Base-by-base conservation (phyloP, 2,797 vertebrate species). In the Enteromius paludinosus region DNA sequence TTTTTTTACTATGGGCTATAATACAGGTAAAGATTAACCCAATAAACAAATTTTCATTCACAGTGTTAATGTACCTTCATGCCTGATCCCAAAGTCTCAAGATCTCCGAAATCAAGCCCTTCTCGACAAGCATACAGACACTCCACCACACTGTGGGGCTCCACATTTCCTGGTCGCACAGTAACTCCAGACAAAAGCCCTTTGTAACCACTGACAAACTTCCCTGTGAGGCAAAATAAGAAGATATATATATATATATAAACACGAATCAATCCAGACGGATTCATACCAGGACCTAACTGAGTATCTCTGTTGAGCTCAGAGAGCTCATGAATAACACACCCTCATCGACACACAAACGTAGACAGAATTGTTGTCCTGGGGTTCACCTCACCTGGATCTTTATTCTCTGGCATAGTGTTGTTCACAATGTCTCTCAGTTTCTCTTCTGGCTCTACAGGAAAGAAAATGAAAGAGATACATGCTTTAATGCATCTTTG, bases 91-190 rank as follows among this genome's bases (percentile, higher is more conserved):
- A 99, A 93, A 86, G 97, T 99, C 95, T 99, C 98, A 90, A 99
- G 95, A 94, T 99, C 97, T 88, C 97, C 97, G 73, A 99, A 99
- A 93, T 99, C 98, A 89, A 99, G 95, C 69, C 98, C 98, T 93
- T 99, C 98, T 91, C 97, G 96, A 93, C 98, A 99, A 92, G 98
- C 97, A 82, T 98, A 99, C 81, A 99, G 96, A 92, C 98, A 99
- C 93, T 99, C 97, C 89, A 99, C 97, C 91, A 99, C 98, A 85
- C 97, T 98, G 87, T 98, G 97, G 85, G 96, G 97, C 91, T 99
- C 98, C 93, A 98, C 96, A 81, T 95, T 97, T 84, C 98, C 98
- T 33, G 97, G 96, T 82, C 98, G 97, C 88, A 98, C 95, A 80
- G 97, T 98, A 93, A 99, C 96, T 85, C 98, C 98, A 75, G 98